These are phyloP conservation scores for Phrynocephalus guinanensis DNA, from an alignment of 2,797 vertebrate species.

Conservation along the genomic window DNA sequence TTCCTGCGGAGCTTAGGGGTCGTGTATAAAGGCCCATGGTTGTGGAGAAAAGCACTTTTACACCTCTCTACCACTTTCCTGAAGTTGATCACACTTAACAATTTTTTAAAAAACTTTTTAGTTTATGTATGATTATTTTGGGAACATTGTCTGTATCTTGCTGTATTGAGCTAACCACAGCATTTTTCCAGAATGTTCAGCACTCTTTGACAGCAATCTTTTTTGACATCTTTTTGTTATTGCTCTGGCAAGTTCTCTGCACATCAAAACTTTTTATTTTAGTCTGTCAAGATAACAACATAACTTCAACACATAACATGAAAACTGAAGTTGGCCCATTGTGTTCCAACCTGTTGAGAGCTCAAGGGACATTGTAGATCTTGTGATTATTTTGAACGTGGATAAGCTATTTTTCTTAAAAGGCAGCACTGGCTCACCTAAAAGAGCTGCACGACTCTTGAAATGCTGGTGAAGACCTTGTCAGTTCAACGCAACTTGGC, in stretches of 20 bases:
- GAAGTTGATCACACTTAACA: background rate
- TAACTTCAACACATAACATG: background rate
- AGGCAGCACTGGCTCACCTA: background rate
- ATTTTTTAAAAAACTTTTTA: background rate
- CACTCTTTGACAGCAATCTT: background rate
- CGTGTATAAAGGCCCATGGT: too few relatives aligned
- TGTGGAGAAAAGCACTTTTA: background rate
- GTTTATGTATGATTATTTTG: background rate
- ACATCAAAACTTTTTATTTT: background rate
- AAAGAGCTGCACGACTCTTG: background rate
- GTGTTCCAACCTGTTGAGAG: background rate
- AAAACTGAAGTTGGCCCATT: slow-evolving; percentile 2
- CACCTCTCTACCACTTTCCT: background rate
- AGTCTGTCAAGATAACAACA: background rate
- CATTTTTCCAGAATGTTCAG: background rate
- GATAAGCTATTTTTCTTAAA: background rate
- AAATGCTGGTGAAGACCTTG: background rate
- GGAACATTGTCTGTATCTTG: background rate
- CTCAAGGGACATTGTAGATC: background rate
- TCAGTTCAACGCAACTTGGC: background rate
- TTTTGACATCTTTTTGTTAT: background rate
- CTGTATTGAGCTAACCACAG: background rate
- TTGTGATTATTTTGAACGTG: background rate
- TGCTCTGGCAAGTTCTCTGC: background rate
- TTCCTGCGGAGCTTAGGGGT: too few relatives aligned